These are phyloP conservation scores for Junonia oenone DNA, from an alignment of 2,888 invertebrate species.

Conservation along the genomic window DNA sequence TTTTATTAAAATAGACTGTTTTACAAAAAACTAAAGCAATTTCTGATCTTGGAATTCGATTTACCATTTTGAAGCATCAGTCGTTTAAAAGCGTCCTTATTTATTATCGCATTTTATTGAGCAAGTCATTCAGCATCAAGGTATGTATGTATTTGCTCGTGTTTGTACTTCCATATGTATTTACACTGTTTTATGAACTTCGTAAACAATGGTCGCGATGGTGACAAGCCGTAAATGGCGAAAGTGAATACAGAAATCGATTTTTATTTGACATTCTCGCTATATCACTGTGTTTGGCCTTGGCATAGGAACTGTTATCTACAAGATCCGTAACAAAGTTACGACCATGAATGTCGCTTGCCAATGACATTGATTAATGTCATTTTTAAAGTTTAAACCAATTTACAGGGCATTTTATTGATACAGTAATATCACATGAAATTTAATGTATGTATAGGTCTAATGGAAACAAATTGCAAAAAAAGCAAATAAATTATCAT, in stretches of 20 bases:
- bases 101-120: constrained; percentile 2
- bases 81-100: not conserved
- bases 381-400: constrained; percentile 14
- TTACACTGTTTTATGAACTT: constrained; percentile 36
- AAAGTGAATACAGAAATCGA: constrained; percentile 33
- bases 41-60: not conserved
- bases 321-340: constrained; percentile 23
- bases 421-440: not conserved
- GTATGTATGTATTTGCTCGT: constrained; percentile 39
- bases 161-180: constrained; percentile 34
- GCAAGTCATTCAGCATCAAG: constrained; percentile 24
- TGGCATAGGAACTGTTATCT: constrained; percentile 13
- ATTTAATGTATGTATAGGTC: no score
- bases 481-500: no score
- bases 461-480: no score
- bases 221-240: constrained; percentile 35
- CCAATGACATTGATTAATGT: constrained; percentile 23
- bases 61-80: constrained; percentile 2
- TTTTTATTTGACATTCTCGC: constrained; percentile 31
- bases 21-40: not conserved
- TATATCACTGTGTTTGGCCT: constrained; percentile 31
- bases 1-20: constrained; percentile 8
- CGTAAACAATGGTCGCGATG: constrained; percentile 41
- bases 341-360: constrained; percentile 12
- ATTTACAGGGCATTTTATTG: not conserved